Evolutionary conservation across 2,113 vertebrate genomes (phyloP).

Genomic region (Phrynosoma blainvillii): DNA sequence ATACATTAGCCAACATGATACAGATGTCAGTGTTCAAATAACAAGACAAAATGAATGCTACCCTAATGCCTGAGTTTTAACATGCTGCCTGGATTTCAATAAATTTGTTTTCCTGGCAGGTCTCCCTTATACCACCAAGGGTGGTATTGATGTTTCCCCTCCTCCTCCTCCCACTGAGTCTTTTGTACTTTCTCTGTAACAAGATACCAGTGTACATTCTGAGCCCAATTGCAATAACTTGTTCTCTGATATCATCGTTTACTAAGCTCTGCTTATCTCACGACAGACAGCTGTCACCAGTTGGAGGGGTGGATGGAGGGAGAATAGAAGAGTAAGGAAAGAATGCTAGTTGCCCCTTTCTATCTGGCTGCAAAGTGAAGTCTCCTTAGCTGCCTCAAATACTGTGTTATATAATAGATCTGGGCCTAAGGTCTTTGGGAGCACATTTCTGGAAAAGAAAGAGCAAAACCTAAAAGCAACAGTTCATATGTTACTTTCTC

Average conservation of each 20-base stretch:
- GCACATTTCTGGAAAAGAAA: neutral
- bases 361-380: neutral
- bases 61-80: neutral
- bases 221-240: conserved; percentile 34
- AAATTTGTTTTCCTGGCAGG: neutral
- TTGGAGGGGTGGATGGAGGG: neutral
- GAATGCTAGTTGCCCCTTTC: neutral
- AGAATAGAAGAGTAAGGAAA: neutral
- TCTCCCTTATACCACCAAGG: neutral
- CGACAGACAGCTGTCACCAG: neutral
- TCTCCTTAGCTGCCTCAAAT: neutral
- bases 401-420: neutral
- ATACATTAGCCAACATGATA: neutral
- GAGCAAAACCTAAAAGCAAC: neutral
- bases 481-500: neutral
- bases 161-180: too few relatives aligned
- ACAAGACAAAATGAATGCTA: neutral
- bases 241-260: conserved; percentile 1
- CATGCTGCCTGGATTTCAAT: neutral
- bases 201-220: conserved; percentile 20
- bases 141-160: neutral
- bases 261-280: conserved; percentile 38
- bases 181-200: neutral
- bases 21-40: too few relatives aligned
- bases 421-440: neutral